phyloP scores from a whole-genome alignment of 2,888 invertebrate species.

The Melitaea athalia region DNA sequence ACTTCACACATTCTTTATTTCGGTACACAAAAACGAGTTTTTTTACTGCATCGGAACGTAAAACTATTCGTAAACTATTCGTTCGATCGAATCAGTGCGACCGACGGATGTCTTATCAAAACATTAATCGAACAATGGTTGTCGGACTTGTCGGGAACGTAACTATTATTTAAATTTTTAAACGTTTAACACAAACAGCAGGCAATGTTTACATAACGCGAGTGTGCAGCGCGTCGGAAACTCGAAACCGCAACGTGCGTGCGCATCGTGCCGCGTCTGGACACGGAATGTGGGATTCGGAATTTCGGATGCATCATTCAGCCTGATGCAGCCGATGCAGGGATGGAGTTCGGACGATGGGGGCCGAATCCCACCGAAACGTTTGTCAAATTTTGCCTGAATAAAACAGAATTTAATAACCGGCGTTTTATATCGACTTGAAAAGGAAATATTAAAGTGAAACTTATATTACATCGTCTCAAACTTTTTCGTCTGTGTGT shows the following conservation, averaged over 20 bases:
- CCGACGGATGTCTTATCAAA: constrained; percentile 19
- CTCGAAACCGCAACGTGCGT: constrained; percentile 43
- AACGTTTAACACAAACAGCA: constrained; percentile 9
- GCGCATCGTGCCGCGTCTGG: constrained; percentile 45
- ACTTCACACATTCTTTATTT: constrained; percentile 12
- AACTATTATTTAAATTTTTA: not conserved
- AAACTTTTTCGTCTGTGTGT: no score
- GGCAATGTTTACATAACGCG: constrained; percentile 35
- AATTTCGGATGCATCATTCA: no score
- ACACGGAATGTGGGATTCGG: constrained; percentile 47
- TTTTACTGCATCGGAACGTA: not conserved
- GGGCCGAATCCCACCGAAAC: constrained; percentile 36
- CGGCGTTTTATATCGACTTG: not conserved
- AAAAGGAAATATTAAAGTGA: no score
- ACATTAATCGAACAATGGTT: constrained; percentile 14
- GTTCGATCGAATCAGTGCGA: constrained; percentile 28
- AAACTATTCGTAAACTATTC: constrained; percentile 15
- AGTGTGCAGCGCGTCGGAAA: constrained; percentile 12
- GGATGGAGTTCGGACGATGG: constrained; percentile 22
- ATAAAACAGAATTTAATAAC: no score
- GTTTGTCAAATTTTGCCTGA: constrained; percentile 18
- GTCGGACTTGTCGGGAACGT: constrained; percentile 3
- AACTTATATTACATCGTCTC: no score
- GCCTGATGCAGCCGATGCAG: no score
- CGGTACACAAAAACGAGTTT: constrained; percentile 21